phyloP scores from a whole-genome alignment of 2,888 invertebrate genomes.

The Melitaea athalia region DNA sequence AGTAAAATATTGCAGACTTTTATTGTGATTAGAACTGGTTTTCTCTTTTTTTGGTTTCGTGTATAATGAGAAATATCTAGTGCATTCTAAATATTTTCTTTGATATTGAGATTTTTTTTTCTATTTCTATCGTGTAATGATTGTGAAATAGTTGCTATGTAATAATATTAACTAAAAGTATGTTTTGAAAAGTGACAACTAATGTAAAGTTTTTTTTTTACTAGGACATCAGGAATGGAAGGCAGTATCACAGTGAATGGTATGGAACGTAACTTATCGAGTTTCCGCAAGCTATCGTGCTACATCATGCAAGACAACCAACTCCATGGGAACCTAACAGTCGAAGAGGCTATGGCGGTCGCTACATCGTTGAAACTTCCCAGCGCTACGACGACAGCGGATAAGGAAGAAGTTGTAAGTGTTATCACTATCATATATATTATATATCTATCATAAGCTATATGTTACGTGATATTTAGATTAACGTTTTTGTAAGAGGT shows the following conservation, averaged over 20 bases:
- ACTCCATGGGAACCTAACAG: slow-evolving; percentile 94
- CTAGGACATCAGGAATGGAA: slow-evolving; percentile 89
- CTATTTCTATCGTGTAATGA: not conserved
- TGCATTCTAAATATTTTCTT: too few species aligned
- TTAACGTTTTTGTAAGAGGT: too few species aligned
- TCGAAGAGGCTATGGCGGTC: slow-evolving; percentile 96
- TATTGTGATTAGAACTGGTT: too few species aligned
- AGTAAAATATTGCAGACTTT: too few species aligned
- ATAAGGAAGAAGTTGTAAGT: slow-evolving; percentile 92
- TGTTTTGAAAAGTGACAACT: not conserved
- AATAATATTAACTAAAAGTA: too few species aligned
- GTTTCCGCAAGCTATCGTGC: slow-evolving; percentile 95
- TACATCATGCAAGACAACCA: slow-evolving; percentile 99
- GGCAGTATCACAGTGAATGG: slow-evolving; percentile 94
- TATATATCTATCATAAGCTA: too few species aligned
- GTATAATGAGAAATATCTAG: too few species aligned
- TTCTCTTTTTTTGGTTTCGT: too few species aligned
- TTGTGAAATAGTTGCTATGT: not conserved
- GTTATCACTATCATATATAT: too few species aligned
- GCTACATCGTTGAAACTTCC: slow-evolving; percentile 95
- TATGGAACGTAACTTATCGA: slow-evolving; percentile 90
- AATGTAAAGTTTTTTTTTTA: slow-evolving; percentile 39
- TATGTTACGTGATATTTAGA: too few species aligned
- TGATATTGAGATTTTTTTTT: not conserved
- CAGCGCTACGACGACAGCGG: slow-evolving; percentile 84